Base-by-base conservation (phyloP, 2,888 invertebrate species). In the Ernsta delagoae region DNA sequence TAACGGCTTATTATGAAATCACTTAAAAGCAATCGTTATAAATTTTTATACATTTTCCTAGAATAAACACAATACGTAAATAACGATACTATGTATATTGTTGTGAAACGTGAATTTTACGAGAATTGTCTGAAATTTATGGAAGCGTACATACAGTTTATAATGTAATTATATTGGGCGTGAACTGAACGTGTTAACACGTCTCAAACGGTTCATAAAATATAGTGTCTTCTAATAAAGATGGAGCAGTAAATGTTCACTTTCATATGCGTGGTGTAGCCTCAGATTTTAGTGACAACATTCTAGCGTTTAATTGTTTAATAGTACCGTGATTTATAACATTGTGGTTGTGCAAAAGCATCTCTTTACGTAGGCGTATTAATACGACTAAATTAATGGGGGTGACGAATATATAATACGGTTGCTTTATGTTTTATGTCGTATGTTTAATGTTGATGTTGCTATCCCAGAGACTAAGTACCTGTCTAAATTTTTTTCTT, bases 191-290 rank as follows among this genome's bases (percentile, higher is more conserved):
- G 67, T 43, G 45, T 48, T 68, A 57, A 62, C 57, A 62, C 11
- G 31, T 57, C 54, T 48, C 48, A 56, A 67, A 62, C 57, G 56
- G 56, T 57, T 68, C 50, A 62, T 68, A 41, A 59, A 62, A 62
- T 57, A 63, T 59, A 36, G 24, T 31, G 11, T 39, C 62, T 31
- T 62, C 50, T 63, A 56, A 16, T 43, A 61, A 63, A 59, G 62
- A 59, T 57, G 62, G 45, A 16, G 6, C 12, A 59, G 12, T 62
- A n/a, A 48, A 43, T 59, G 34, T 39, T 50, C 12, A 4, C 43
- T n/a, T 31, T 56, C 43, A 41, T 43, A 12, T 43, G 56, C 53
- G 43, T 39, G 9, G 43, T 39, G 9, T 24, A 31, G 9, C 53
- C 24, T 53, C 53, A 24, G 16, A 53, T 16, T 64, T 64, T 43